These are phyloP conservation scores for Xylota segnis DNA, from an alignment of 2,888 invertebrate genomes.

Conservation along the genomic window DNA sequence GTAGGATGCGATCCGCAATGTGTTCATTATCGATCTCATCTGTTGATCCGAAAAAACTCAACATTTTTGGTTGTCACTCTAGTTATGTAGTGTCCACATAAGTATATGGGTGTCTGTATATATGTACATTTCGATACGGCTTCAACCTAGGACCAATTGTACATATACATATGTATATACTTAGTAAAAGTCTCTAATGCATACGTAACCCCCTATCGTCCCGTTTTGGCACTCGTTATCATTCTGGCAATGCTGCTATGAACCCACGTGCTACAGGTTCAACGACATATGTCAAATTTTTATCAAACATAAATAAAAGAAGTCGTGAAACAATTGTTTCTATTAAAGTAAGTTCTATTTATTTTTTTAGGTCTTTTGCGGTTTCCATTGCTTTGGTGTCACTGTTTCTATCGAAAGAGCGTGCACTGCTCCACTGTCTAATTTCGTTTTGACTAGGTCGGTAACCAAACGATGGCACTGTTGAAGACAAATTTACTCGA, in stretches of 20 bases:
- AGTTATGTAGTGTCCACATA: too few species aligned
- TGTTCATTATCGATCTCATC: too few species aligned
- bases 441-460: slow-evolving; percentile 90
- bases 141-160: too few species aligned
- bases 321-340: neutral
- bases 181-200: too few species aligned
- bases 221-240: too few species aligned
- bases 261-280: neutral
- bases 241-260: neutral
- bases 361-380: slow-evolving; percentile 2
- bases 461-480: slow-evolving; percentile 95
- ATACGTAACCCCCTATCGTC: too few species aligned
- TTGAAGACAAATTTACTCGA: slow-evolving; percentile 77
- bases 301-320: slow-evolving; percentile 9
- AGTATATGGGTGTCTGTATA: too few species aligned
- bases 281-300: neutral
- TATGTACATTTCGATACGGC: too few species aligned
- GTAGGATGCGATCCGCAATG: too few species aligned
- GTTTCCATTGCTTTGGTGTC: slow-evolving; percentile 92
- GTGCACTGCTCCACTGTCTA: slow-evolving; percentile 90
- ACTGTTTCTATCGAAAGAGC: slow-evolving; percentile 95
- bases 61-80: too few species aligned
- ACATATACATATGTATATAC: too few species aligned
- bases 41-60: too few species aligned
- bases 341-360: slow-evolving; percentile 2